Conservation (phyloP, 2,113 vertebrate species). For the Tichodroma muraria region DNA sequence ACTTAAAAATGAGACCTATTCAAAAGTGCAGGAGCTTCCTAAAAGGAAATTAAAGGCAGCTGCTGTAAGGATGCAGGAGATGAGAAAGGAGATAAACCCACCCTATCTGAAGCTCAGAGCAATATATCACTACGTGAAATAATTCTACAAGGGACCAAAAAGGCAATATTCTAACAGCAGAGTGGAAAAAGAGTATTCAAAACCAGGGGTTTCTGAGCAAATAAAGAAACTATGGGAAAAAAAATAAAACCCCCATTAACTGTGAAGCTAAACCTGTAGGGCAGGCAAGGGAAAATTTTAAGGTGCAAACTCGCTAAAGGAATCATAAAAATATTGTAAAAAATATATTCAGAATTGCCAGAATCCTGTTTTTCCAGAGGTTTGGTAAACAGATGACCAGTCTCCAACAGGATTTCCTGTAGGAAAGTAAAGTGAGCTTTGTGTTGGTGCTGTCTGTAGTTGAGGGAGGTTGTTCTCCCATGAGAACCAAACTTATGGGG, state of each 20-base stretch:
- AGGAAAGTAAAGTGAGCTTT: neutral
- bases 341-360: neutral
- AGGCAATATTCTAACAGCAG: constrained; percentile 30
- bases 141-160: constrained; percentile 44
- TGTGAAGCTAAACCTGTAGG: neutral
- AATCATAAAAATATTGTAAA: neutral
- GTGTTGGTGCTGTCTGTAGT: neutral
- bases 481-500: constrained; percentile 20
- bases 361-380: neutral
- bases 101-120: constrained; percentile 19
- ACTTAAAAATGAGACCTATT: constrained; percentile 21
- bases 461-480: neutral
- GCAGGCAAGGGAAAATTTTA: neutral
- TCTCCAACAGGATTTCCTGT: neutral
- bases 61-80: constrained; percentile 21
- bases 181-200: neutral
- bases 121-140: constrained; percentile 47
- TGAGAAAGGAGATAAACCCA: constrained; percentile 31
- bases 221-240: neutral
- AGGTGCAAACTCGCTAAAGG: neutral
- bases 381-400: neutral
- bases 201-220: constrained; percentile 3
- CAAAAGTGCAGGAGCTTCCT: neutral
- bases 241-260: neutral
- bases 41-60: constrained; percentile 52